phyloP scores from a whole-genome alignment of 2,888 invertebrate species.

The Sisyra terminalis region DNA sequence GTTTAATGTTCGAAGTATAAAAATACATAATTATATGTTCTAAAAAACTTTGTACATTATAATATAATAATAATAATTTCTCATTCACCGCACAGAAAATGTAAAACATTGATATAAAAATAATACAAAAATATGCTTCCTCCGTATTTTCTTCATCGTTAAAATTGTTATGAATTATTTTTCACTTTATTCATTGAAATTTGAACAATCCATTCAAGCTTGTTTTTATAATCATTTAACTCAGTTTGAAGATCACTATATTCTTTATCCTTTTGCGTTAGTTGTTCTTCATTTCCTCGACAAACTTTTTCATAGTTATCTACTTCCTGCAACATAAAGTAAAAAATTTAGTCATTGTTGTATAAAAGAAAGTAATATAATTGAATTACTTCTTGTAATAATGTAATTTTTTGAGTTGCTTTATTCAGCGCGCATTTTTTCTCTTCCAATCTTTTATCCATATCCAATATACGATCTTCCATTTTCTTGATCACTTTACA shows the following conservation, averaged over 20 bases:
- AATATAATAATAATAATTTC: no score
- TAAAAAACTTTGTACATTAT: no score
- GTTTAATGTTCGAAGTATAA: no score
- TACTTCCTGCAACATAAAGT: constrained; percentile 5
- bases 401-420: constrained; percentile 2
- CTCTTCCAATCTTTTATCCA: constrained; percentile 6
- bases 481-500: constrained; percentile 6
- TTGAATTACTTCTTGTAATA: constrained; percentile 3
- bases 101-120: no score
- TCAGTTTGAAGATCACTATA: constrained; percentile 17
- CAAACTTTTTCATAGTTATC: constrained; percentile 1
- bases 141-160: no score
- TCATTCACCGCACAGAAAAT: no score
- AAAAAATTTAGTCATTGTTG: no score
- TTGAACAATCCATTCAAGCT: constrained; percentile 22
- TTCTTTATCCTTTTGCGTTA: constrained; percentile 16
- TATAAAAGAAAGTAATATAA: no score
- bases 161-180: neutral
- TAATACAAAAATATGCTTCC: no score
- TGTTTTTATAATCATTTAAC: constrained; percentile 17
- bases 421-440: neutral
- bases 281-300: constrained; percentile 11
- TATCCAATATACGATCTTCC: constrained; percentile 6
- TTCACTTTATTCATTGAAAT: constrained; percentile 5
- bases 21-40: no score